Evolutionary conservation across 2,888 invertebrate genomes (phyloP).

Genomic region (Euproctis similis): DNA sequence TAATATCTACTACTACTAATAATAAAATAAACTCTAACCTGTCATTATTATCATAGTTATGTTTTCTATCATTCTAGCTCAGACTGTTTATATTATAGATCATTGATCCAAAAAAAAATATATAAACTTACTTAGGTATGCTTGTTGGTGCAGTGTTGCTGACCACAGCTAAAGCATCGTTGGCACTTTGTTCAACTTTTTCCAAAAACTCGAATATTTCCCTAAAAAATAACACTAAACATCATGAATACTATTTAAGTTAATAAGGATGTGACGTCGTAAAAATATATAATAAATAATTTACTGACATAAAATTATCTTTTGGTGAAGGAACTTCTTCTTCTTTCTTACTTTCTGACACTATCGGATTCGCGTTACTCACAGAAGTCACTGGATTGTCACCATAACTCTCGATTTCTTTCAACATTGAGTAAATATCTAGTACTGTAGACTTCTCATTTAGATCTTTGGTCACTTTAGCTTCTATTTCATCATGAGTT

Average conservation of each 20-base stretch:
- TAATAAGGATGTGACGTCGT: neutral
- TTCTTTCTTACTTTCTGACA: conserved; percentile 33
- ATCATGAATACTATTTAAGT: too few species aligned
- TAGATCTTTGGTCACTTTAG: conserved; percentile 35
- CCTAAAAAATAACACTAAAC: too few species aligned
- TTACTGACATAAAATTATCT: conserved; percentile 61
- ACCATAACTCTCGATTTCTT: conserved; percentile 67
- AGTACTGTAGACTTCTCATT: conserved; percentile 55
- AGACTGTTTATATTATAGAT: too few species aligned
- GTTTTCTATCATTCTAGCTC: too few species aligned
- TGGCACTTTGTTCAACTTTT: conserved; percentile 77
- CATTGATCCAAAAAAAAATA: too few species aligned
- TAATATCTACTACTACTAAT: too few species aligned
- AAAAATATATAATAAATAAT: neutral
- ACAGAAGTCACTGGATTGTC: conserved; percentile 52
- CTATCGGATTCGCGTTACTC: conserved; percentile 23
- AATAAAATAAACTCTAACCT: too few species aligned
- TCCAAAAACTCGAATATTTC: conserved; percentile 80
- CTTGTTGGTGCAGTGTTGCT: conserved; percentile 54
- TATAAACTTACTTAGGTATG: conserved; percentile 51
- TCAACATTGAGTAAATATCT: conserved; percentile 70
- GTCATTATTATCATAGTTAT: too few species aligned
- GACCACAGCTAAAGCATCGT: conserved; percentile 63
- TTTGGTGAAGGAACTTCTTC: conserved; percentile 43
- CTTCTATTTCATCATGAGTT: conserved; percentile 30